These are phyloP conservation scores for Keiferia lycopersicella DNA, from an alignment of 2,888 invertebrate genomes.

Conservation along the genomic window DNA sequence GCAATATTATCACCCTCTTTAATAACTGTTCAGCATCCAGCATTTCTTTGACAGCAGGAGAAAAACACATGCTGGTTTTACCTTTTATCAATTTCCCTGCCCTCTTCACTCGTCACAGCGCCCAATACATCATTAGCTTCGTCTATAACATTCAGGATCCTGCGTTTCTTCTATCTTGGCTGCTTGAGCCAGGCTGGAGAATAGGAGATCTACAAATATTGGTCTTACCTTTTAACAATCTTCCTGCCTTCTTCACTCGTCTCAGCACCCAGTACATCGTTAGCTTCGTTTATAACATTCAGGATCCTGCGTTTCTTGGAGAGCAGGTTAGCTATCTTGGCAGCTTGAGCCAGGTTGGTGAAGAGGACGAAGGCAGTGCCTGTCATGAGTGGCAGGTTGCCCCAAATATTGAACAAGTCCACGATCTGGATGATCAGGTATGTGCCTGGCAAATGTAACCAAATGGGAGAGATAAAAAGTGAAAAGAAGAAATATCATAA, in stretches of 20 bases:
- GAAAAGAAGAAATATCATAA: no score
- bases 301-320: conserved; percentile 48
- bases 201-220: conserved; percentile 49
- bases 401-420: conserved; percentile 72
- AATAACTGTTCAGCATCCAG: no score
- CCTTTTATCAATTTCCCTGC: conserved; percentile 55
- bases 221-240: conserved; percentile 56
- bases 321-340: conserved; percentile 64
- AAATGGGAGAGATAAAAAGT: no score
- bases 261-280: conserved; percentile 45
- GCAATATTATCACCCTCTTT: no score
- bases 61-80: conserved; percentile 33
- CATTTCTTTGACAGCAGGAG: no score
- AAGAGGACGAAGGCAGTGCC: conserved; percentile 68
- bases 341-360: conserved; percentile 69
- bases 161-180: conserved; percentile 57
- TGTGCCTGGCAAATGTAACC: conserved; percentile 47
- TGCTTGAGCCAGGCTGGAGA: conserved; percentile 70
- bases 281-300: conserved; percentile 49
- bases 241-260: conserved; percentile 43
- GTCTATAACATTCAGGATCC: conserved; percentile 52
- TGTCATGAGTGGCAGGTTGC: conserved; percentile 70
- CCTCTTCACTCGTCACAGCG: conserved; percentile 42
- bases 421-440: conserved; percentile 72
- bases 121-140: conserved; percentile 49